Base-by-base conservation (phyloP, 2,797 vertebrate species). In the Aphelocoma californica region DNA sequence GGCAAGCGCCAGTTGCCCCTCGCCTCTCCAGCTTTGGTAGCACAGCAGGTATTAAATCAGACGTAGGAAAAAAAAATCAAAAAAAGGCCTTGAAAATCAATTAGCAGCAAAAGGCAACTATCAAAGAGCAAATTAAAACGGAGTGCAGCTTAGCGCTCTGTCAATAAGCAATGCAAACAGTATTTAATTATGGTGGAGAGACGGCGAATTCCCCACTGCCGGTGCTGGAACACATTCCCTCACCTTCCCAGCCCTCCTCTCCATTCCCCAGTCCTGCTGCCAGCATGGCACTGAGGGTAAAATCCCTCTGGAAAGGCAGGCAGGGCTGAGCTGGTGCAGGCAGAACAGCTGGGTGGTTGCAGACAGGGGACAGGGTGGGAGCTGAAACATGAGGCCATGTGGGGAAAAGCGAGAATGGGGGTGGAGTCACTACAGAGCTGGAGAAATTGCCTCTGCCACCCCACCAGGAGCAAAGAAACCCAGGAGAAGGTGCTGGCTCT, bases 81-180 rank as follows among this genome's bases (percentile, higher is more conserved):
- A 90, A 93, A 86, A 95, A 25, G 58, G 84, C 95, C 94, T 93
- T 97, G 97, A 97, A 97, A 98, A 97, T 98, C 97, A 98, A 97
- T 98, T 98, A 98, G 96, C 94, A 95, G 93, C 58, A 71, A 97
- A 97, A 96, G 98, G 98, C 97, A 95, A 97, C 97, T 97, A 98
- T 98, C 97, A 92, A 92, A 97, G 95, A 98, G 84, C 96, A 96
- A 98, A 98, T 90, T 94, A 97, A 97, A 97, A 96, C 48, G 48
- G 95, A 95, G 95, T 85, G 90, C 77, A 96, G 98, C 98, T 98
- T 97, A 98, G 98, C 34, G 24, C 96, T 97, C 95, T 95, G 97
- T 98, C 98, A 97, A 97, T 97, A 98, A 98, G 97, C 93, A 97
- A 97, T 82, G 93, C 90, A 97, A 98, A 97, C 97, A 97, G 93